phyloP scores from a whole-genome alignment of 2,113 vertebrate genomes.

The Todiramphus chloris region DNA sequence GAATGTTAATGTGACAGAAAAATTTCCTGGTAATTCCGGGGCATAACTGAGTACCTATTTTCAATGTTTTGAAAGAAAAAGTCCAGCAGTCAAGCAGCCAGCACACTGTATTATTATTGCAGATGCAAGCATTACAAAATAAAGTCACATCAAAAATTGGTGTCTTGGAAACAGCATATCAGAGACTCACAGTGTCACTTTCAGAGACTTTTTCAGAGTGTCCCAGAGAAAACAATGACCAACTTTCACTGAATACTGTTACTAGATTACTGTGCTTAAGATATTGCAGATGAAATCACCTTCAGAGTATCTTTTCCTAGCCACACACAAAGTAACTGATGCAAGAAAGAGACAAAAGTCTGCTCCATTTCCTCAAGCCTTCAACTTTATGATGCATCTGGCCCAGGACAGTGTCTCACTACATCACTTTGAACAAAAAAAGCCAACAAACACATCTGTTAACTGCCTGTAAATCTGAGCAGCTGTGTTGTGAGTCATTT shows the following conservation, averaged over 20 bases:
- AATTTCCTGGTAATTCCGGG: not conserved
- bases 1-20: not conserved
- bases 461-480: conserved; percentile 63
- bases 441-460: conserved; percentile 55
- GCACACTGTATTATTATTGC: not conserved
- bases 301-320: not conserved
- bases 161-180: not conserved
- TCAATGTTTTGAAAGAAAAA: not conserved
- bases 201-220: not conserved
- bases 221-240: not conserved
- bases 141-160: not conserved
- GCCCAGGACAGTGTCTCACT: conserved; percentile 29
- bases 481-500: conserved; percentile 68
- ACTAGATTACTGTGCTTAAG: not conserved
- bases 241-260: not conserved
- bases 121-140: not conserved
- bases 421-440: conserved; percentile 57
- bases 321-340: not conserved
- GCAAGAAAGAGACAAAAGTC: not conserved
- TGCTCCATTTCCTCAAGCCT: conserved; percentile 6
- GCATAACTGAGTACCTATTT: not conserved
- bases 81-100: not conserved
- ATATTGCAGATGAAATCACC: conserved; percentile 7
- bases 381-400: not conserved
- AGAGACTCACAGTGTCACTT: not conserved